Evolutionary conservation across 2,888 invertebrate genomes (phyloP), one percentile per base, ranked within the genome.

Genomic region (Drosophila leonis): DNA sequence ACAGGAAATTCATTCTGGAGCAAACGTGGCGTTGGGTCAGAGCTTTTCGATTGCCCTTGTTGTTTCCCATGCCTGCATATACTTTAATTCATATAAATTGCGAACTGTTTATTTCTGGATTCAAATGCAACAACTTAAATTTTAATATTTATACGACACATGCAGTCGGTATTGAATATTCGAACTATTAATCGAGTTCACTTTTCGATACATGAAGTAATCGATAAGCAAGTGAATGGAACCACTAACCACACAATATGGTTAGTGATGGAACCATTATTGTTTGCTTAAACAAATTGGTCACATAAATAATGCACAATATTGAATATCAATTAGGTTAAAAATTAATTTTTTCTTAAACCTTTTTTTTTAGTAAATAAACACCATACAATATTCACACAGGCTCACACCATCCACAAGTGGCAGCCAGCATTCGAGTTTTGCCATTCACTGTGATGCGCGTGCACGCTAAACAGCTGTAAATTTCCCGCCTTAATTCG

Each of bases 1-100:
- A 93, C 0, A 93, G 76, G 39, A 92, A 93, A 60, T 93, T 93
- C 90, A 93, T 93, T 24, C 90, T 78, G 9, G 80, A 82, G 44
- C 67, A 72, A 4, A 73, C 71, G 12, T 73, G 75, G 4, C 74
- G 73, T 46, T 90, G 90, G 7, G 66, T 44, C 7, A 81, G 15
- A 3, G 64, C 7, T 49, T 85, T 83, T 2, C 66, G 65, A 10
- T 76, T 83, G 10, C 48, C 44, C 8, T 88, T 78, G 33, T 72
- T 74, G 52, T 65, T 77, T 3, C 35, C 39, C 82, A 83, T 80
- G 24, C 0, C 27, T 24, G 6, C 3, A 46, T 5, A 1, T 24
- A 8, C n/a, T 46, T 48, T 4, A 24, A 15, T 24, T 33, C 20
- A 18, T 48, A 20, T 10, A 37, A 33, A 9, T 33, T 4, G 7